phyloP scores from a whole-genome alignment of 2,113 vertebrate genomes.

The Ceuthmochares aereus region DNA sequence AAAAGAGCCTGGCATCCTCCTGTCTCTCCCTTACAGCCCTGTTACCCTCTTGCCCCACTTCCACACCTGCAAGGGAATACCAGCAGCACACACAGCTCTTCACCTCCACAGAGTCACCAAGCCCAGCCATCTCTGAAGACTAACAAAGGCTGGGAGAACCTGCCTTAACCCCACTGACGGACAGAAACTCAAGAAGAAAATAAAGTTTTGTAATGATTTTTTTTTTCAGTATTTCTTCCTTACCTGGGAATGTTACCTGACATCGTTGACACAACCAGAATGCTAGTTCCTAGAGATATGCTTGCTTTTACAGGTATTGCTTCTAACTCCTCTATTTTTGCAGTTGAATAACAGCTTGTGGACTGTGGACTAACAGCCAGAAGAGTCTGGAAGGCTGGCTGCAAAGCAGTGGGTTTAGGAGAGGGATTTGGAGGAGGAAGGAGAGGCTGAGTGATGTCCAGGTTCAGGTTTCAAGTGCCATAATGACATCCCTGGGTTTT shows the following conservation, averaged over 20 bases:
- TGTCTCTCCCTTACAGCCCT: background rate
- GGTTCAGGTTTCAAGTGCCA: conserved; percentile 30
- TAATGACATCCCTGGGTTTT: background rate
- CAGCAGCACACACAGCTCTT: background rate
- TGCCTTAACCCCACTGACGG: background rate
- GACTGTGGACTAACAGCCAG: background rate
- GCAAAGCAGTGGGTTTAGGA: conserved; percentile 24
- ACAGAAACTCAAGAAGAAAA: background rate
- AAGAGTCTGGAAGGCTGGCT: conserved; percentile 14
- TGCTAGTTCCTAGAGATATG: background rate
- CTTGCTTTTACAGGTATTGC: background rate
- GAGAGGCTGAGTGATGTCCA: background rate
- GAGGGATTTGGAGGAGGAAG: conserved; percentile 36
- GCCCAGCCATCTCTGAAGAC: background rate
- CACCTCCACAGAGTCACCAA: background rate
- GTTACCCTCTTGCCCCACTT: background rate
- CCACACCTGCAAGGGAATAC: background rate
- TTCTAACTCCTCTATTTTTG: background rate
- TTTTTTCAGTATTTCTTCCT: background rate
- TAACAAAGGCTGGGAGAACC: background rate
- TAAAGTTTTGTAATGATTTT: accelerated
- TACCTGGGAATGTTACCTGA: background rate
- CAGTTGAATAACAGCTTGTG: accelerated
- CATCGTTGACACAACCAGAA: background rate
- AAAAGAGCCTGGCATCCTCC: background rate